Conservation (phyloP, 1,140 invertebrate genomes). For the Drosophila navojoa region DNA sequence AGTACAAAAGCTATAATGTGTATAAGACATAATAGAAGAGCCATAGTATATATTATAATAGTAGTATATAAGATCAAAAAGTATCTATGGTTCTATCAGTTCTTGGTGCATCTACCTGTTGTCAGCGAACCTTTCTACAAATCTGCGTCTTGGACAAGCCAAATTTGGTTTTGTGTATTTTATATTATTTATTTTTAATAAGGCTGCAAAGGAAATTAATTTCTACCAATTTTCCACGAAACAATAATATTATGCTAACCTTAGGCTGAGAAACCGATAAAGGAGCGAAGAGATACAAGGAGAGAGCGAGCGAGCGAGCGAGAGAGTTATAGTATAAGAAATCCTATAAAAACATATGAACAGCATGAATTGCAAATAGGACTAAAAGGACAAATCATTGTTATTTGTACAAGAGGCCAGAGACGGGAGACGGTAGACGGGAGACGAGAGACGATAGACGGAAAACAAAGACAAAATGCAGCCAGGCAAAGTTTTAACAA, state of each 20-base stretch:
- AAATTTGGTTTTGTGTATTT: conserved; percentile 5
- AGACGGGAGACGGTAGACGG: neutral
- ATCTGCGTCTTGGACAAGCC: conserved; percentile 25
- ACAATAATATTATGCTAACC: conserved; percentile 75
- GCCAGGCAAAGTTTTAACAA: conserved; percentile 71
- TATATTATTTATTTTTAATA: conserved; percentile 79
- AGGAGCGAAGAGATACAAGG: neutral
- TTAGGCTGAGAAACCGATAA: conserved; percentile 30
- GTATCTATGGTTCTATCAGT: too few species aligned
- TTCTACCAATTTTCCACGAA: conserved; percentile 76
- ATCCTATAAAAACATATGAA: conserved; percentile 75
- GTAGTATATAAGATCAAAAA: neutral
- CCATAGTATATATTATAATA: too few species aligned
- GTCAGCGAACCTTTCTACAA: neutral
- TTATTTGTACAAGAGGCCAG: conserved; percentile 75
- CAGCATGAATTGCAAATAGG: conserved; percentile 81
- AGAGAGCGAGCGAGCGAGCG: neutral
- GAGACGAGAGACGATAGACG: conserved; percentile 45
- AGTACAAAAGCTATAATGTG: too few species aligned
- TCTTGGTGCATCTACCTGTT: conserved; percentile 15
- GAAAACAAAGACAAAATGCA: conserved; percentile 36
- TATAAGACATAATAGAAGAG: too few species aligned
- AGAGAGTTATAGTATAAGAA: conserved; percentile 49
- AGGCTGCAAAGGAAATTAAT: conserved; percentile 78
- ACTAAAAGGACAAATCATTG: conserved; percentile 70